Conservation (phyloP, 2,888 invertebrate species). For the Rosalia funebris region DNA sequence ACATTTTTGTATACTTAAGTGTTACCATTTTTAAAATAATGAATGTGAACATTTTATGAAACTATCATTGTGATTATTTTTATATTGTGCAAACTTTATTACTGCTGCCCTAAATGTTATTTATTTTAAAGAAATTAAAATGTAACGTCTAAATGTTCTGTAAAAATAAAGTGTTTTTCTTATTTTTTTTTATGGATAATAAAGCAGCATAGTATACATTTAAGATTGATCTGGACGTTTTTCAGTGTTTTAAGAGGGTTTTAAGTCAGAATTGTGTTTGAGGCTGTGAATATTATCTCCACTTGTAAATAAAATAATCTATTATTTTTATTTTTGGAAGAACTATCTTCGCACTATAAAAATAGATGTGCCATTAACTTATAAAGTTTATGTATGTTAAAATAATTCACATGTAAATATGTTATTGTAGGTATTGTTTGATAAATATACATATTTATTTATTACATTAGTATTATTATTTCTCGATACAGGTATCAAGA, state of each 20-base stretch:
- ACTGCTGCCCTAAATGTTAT: conserved; percentile 31
- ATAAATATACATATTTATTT: conserved; percentile 60
- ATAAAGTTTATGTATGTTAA: conserved; percentile 52
- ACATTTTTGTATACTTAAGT: conserved; percentile 27
- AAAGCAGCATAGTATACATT: conserved; percentile 36
- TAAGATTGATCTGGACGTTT: conserved; percentile 26
- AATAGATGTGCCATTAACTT: conserved; percentile 58
- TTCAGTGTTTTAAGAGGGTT: conserved; percentile 38
- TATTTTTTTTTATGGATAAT: conserved; percentile 28
- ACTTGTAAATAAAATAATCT: conserved; percentile 47
- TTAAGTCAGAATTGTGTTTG: conserved; percentile 52
- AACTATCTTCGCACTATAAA: conserved; percentile 50
- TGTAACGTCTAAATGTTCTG: conserved; percentile 21
- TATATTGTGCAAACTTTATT: conserved; percentile 32
- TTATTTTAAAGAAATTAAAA: conserved; percentile 21
- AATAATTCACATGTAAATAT: conserved; percentile 52
- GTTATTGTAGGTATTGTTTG: conserved; percentile 56
- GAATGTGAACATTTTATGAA: conserved; percentile 30
- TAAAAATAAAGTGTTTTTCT: background rate
- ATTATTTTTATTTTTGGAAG: conserved; percentile 48
- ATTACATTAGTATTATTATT: conserved; percentile 38
- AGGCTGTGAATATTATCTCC: conserved; percentile 59
- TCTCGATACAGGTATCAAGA: background rate
- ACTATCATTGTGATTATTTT: conserved; percentile 33
- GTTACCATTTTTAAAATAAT: conserved; percentile 35